phyloP scores from a whole-genome alignment of 2,113 vertebrate genomes.

The Malurus melanocephalus region DNA sequence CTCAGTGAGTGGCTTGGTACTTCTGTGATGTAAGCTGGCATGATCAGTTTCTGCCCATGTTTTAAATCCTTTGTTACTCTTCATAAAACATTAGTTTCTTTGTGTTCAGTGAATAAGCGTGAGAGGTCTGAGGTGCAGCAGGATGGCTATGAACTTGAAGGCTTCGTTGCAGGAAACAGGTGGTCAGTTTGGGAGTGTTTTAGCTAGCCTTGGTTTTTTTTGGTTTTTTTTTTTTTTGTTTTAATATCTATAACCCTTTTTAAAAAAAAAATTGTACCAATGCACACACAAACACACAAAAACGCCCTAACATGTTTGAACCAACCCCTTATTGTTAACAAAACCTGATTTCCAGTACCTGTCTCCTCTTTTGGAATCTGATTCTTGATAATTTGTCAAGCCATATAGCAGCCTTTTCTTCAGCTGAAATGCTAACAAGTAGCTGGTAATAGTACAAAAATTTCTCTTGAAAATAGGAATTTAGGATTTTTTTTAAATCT shows the following conservation, averaged over 20 bases:
- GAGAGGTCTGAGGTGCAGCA: not conserved
- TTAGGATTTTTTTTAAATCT: not conserved
- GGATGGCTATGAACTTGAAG: not conserved
- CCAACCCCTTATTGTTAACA: not conserved
- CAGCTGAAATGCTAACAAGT: not conserved
- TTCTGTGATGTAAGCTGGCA: not conserved
- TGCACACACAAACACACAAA: not conserved
- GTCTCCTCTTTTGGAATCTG: not conserved
- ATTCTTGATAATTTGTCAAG: not conserved
- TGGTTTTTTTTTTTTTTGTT: not conserved
- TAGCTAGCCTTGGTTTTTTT: not conserved
- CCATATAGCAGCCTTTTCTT: not conserved
- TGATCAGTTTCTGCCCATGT: not conserved
- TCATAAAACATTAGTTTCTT: not conserved
- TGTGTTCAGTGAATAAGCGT: not conserved
- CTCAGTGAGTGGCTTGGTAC: not conserved
- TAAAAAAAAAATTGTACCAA: not conserved
- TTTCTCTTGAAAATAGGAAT: not conserved
- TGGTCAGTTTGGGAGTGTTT: not conserved
- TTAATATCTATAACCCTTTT: not conserved
- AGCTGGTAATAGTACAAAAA: not conserved
- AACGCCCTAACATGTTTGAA: accelerated
- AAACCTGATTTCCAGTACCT: not conserved
- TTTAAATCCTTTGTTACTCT: not conserved
- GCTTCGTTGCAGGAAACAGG: not conserved